phyloP scores from a whole-genome alignment of 1,140 invertebrate species.

The Asobara japonica region DNA sequence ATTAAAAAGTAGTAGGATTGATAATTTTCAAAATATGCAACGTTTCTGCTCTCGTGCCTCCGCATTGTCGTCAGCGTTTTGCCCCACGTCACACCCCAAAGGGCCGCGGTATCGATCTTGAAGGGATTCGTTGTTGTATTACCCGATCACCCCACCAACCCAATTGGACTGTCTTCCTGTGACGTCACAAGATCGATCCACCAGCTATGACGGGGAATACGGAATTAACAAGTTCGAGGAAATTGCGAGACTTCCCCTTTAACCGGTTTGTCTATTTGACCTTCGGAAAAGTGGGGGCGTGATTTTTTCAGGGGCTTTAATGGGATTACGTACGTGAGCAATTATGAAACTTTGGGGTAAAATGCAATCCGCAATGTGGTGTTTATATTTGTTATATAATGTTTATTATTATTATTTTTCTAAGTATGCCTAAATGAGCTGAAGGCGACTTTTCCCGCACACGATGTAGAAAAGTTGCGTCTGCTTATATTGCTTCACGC shows the following conservation, averaged over 20 bases:
- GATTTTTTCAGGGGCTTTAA: not conserved
- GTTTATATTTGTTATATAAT: too few relatives aligned
- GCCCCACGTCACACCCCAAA: not conserved
- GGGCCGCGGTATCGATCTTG: not conserved
- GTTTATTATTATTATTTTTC: too few relatives aligned
- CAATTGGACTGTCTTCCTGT: conserved; percentile 11
- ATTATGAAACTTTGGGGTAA: not conserved
- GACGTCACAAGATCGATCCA: conserved; percentile 8
- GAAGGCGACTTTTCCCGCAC: too few relatives aligned
- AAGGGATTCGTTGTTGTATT: not conserved
- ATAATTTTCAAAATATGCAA: not conserved
- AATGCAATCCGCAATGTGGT: too few relatives aligned
- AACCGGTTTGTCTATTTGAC: not conserved
- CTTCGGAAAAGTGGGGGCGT: not conserved
- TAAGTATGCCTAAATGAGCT: too few relatives aligned
- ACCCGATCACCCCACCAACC: conserved; percentile 14
- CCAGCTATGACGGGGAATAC: not conserved
- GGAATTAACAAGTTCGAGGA: not conserved
- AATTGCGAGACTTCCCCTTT: conserved; percentile 1
- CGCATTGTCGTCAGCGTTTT: conserved; percentile 14
- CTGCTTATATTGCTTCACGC: too few relatives aligned
- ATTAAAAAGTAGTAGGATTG: too few relatives aligned
- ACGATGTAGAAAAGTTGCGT: too few relatives aligned
- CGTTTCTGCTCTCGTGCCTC: conserved; percentile 18
- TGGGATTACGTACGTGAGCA: not conserved